Base-by-base conservation (phyloP, 2,113 vertebrate genomes). In the Amphiprion percula region DNA sequence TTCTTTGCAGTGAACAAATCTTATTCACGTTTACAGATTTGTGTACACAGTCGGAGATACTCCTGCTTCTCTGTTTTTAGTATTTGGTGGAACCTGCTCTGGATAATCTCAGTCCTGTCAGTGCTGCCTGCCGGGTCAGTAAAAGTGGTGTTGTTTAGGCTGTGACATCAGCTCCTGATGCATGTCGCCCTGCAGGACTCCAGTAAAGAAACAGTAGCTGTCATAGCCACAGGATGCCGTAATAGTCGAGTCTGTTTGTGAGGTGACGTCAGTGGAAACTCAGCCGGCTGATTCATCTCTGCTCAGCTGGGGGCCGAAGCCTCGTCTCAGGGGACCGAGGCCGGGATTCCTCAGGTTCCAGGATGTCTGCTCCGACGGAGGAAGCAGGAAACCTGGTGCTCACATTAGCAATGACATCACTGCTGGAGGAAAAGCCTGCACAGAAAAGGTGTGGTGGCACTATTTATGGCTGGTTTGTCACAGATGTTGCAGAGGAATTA, bases 181-280 rank as follows among this genome's bases (percentile, higher is more conserved):
- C 41, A 15, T 15, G 14, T 7, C 41, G 14, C 41, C 14, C 41
- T 44, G 41, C 41, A 15, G 41, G 41, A 44, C 4, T 44, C 41
- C 41, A 14, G 41, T 14, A 44, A 44, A 44, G 10, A 44, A 10
- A 44, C 12, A 4, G 41, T 15, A 44, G 11, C 41, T 44, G 41
- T 44, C 41, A 72, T 72, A 59, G 52, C 67, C 73, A 0, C 0
- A 2, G 41, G 73, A 73, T 54, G 73, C 37, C 52, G 69, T 80
- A 44, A 79, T 19, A 41, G 62, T 65, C 50, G 39, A 26, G 17
- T 17, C 59, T 52, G 68, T 10, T 17, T 24, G 21, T 16, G 4
- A 28, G 53, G 49, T 80, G 81, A 91, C 17, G 67, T 84, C 80
- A 86, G 72, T 88, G 87, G 85, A 89, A 91, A 86, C 44, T 50